These are phyloP conservation scores for Neomorphus geoffroyi DNA, from an alignment of 2,797 vertebrate species.

Conservation along the genomic window DNA sequence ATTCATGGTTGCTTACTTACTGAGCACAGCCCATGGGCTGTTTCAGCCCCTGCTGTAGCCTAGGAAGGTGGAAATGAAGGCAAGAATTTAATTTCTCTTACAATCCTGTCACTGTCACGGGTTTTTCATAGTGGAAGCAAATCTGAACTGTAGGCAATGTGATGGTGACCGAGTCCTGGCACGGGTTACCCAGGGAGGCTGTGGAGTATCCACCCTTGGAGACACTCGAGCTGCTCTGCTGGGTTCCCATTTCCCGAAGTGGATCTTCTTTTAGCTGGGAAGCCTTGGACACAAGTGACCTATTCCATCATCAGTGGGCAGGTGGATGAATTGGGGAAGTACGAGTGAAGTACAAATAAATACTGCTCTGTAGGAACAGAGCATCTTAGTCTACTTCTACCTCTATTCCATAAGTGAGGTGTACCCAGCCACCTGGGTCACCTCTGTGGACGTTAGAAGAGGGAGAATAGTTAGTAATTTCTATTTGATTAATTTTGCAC, in stretches of 20 bases:
- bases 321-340: background rate
- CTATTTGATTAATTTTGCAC: background rate
- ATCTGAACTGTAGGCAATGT: fast-evolving
- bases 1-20: background rate
- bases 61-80: background rate
- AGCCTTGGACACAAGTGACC: background rate
- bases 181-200: background rate
- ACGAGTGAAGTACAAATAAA: background rate
- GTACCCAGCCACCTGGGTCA: background rate
- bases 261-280: background rate
- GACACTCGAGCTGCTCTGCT: background rate
- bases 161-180: background rate
- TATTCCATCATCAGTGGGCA: background rate
- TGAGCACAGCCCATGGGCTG: background rate
- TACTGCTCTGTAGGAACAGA: background rate
- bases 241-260: background rate
- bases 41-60: background rate
- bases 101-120: background rate
- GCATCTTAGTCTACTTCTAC: background rate
- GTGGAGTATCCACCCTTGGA: background rate
- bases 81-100: background rate
- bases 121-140: background rate
- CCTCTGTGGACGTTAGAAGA: background rate
- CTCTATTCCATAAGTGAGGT: background rate
- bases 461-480: background rate